Evolutionary conservation across 2,113 vertebrate species (phyloP).

Genomic region (Microcebus jonahi): DNA sequence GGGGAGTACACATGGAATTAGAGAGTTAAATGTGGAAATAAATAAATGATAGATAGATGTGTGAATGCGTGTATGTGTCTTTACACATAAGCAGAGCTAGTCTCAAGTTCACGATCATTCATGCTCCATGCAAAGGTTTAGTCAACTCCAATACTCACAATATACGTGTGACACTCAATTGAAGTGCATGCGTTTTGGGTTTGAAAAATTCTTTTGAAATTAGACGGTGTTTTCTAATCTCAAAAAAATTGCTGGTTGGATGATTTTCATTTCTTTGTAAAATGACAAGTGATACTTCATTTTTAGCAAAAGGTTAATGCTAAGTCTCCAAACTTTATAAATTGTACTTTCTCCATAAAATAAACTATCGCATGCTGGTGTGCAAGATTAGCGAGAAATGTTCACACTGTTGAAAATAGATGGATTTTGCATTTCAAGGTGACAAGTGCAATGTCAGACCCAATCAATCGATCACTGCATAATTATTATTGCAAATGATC

Average conservation of each 20-base stretch:
- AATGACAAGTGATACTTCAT: slow-evolving; percentile 81
- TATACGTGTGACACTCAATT: background rate
- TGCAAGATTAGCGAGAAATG: slow-evolving; percentile 77
- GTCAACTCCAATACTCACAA: background rate
- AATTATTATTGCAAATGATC: slow-evolving; percentile 94
- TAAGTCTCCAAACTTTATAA: slow-evolving; percentile 81
- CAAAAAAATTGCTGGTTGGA: slow-evolving; percentile 76
- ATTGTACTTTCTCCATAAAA: slow-evolving; percentile 79
- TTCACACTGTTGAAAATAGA: slow-evolving; percentile 82
- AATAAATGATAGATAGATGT: background rate
- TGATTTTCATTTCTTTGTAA: slow-evolving; percentile 79
- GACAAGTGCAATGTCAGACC: slow-evolving; percentile 90
- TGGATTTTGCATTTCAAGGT: slow-evolving; percentile 89
- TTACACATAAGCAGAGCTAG: background rate
- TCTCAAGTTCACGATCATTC: background rate
- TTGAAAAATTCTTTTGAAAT: slow-evolving; percentile 74
- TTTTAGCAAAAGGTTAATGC: slow-evolving; percentile 82
- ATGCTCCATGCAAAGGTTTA: accelerated
- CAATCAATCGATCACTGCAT: slow-evolving; percentile 92
- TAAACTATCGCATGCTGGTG: slow-evolving; percentile 76
- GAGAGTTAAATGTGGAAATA: background rate
- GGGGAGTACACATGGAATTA: background rate
- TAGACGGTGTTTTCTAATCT: slow-evolving; percentile 75
- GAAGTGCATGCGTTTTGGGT: slow-evolving; percentile 48
- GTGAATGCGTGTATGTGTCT: accelerated